Base-by-base conservation (phyloP, 2,888 invertebrate genomes). In the Melanargia galathea region DNA sequence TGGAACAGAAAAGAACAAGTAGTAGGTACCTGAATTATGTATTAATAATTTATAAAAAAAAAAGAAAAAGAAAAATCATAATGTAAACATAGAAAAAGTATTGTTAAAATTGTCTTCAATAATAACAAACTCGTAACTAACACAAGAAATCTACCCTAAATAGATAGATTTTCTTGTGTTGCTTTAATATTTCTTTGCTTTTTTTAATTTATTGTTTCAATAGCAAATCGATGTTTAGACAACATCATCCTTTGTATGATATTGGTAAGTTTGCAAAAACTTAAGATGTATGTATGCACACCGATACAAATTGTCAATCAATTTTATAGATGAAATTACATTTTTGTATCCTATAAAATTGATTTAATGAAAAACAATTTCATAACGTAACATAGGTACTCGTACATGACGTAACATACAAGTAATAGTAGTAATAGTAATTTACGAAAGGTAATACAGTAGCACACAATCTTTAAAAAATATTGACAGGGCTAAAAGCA, bases 1-100 rank as follows among this genome's bases (percentile, higher is more conserved):
- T 80, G 97, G 97, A 68, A 90, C 93, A 58, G 92, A 89, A 68
- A 92, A 92, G 65, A 90, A 92, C 72, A 93, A 92, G 79, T 68
- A 64, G 30, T 72, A 70, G 72, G 70, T 65, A 67, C 72, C 68
- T 62, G 71, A 75, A 73, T 75, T 75, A 66, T 68, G 67, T 66
- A 60, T 66, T 33, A 5, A 18, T 43, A n/a, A n/a, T n/a, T n/a
- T n/a, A n/a, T 16, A 24, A 48, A n/a, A 46, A 61, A 60, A 48
- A 22, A 30, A 24, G 6, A 40, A 59, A 59, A 59, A 40, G 16
- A n/a, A 6, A 7, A 40, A 40, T 59, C 16, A 6, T 10, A 56
- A 55, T 20, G 1, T 13, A 46, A 30, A 38, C 35, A 55, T 24
- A 51, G n/a, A 35, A 51, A 62, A 35, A 46, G 45, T 58, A 54